Evolutionary conservation across 2,113 vertebrate genomes (phyloP), one percentile per base, ranked within the genome.

Genomic region (Oncorhynchus masou): DNA sequence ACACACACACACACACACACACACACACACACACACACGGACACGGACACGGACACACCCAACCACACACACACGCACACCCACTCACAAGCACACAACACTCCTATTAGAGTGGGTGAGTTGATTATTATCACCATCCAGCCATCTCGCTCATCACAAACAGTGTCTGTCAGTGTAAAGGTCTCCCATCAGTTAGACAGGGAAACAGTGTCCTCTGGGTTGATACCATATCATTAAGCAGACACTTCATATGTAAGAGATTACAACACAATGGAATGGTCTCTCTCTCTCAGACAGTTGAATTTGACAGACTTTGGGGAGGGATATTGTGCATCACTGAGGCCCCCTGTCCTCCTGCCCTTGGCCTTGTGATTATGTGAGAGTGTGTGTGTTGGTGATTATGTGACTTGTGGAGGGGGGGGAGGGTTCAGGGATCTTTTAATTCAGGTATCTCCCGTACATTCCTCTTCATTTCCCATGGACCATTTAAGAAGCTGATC

Each of bases 1-100:
- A 16, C 67, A 15, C 4, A 81, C 68, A 86, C 85, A 85, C 81
- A 85, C 90, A 75, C 82, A 76, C 75, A 79, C 91, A 81, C 68
- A 86, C 85, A 84, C 81, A 86, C 90, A 74, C 82, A 78, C 74
- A 79, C 91, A 60, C 39, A 66, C 71, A 60, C 57, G 3, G 1
- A 59, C 57, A 59, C 57, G n/a, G n/a, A 59, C 57, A 59, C 57
- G 2, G 19, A 59, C 57, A 59, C n/a, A n/a, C n/a, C n/a, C n/a
- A n/a, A n/a, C n/a, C n/a, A n/a, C 57, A 60, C 57, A 27, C 45
- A 74, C 68, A 27, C 59, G 24, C 27, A 62, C 25, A 34, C 29
- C 2, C 12, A 54, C 51, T 1, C 51, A 54, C 51, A 54, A 3
- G 4, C 51, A 54, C 51, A 57, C 54, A 45, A 6, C 19, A 20